Evolutionary conservation across 2,888 invertebrate species (phyloP).

Genomic region (Catocala fraxini): DNA sequence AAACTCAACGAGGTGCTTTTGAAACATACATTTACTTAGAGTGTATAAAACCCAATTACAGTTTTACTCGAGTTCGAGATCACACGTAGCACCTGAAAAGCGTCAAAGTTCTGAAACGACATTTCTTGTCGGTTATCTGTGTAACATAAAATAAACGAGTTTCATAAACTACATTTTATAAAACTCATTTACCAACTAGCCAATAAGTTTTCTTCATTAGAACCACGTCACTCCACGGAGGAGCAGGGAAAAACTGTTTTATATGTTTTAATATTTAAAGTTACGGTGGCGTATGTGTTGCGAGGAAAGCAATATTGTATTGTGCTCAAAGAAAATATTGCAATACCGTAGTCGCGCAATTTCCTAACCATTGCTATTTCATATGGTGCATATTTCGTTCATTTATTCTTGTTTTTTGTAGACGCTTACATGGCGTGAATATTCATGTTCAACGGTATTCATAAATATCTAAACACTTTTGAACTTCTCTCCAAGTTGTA

Average conservation of each 20-base stretch:
- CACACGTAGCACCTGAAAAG: constrained; percentile 5
- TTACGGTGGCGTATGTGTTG: constrained; percentile 45
- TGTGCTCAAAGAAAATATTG: constrained; percentile 71
- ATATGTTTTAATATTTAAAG: constrained; percentile 49
- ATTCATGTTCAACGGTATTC: constrained; percentile 34
- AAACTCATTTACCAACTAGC: constrained; percentile 4
- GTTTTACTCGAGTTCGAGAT: background rate
- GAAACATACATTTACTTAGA: too few relatives aligned
- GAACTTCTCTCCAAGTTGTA: constrained; percentile 28
- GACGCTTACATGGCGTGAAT: constrained; percentile 40
- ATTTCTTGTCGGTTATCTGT: background rate
- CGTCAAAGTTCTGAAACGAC: background rate
- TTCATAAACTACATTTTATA: constrained; percentile 5
- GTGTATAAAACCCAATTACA: constrained; percentile 1
- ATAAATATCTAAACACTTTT: constrained; percentile 43
- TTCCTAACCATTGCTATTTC: constrained; percentile 60
- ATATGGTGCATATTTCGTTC: constrained; percentile 60
- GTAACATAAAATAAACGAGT: constrained; percentile 6
- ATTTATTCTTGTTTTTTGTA: constrained; percentile 54
- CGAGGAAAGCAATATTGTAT: constrained; percentile 63
- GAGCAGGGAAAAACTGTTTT: constrained; percentile 23
- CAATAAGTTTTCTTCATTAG: constrained; percentile 5
- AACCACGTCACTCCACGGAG: constrained; percentile 6
- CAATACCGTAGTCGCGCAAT: constrained; percentile 62
- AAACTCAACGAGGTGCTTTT: too few relatives aligned